Conservation (phyloP, 2,113 vertebrate species). For the Beaufortia kweichowensis region DNA sequence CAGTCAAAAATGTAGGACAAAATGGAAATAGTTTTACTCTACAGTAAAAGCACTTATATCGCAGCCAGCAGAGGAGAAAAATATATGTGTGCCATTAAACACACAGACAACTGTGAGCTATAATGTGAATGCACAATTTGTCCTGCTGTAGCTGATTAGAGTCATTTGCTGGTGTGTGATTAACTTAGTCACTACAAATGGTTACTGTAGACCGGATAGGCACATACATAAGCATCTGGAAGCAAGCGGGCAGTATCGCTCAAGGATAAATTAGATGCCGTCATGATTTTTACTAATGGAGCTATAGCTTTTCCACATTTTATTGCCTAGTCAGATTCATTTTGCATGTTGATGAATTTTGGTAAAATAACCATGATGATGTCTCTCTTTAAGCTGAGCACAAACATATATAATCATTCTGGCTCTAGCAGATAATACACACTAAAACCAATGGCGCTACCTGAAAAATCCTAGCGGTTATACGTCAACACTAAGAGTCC, state of each 20-base stretch:
- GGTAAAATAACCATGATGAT: not conserved
- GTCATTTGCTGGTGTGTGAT: conserved; percentile 17
- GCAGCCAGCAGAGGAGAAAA: not conserved
- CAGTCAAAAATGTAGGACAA: not conserved
- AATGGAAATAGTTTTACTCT: not conserved
- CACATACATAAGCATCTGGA: not conserved
- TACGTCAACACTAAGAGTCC: not conserved
- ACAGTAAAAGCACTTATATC: not conserved
- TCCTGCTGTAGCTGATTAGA: not conserved
- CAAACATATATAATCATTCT: not conserved
- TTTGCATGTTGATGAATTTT: conserved; percentile 6
- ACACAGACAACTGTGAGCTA: not conserved
- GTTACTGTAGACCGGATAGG: not conserved
- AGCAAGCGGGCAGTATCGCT: not conserved
- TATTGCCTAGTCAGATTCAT: conserved; percentile 22
- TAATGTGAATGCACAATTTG: not conserved
- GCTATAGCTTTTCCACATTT: conserved; percentile 2
- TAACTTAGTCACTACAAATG: not conserved
- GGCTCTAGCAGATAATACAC: not conserved
- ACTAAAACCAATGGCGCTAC: not conserved
- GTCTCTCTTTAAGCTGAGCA: conserved; percentile 12
- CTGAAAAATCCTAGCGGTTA: not conserved
- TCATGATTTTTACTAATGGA: not conserved
- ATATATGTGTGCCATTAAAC: not conserved
- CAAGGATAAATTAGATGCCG: not conserved